These are phyloP conservation scores for Pteria penguin DNA, from an alignment of 2,888 invertebrate species.

Conservation along the genomic window DNA sequence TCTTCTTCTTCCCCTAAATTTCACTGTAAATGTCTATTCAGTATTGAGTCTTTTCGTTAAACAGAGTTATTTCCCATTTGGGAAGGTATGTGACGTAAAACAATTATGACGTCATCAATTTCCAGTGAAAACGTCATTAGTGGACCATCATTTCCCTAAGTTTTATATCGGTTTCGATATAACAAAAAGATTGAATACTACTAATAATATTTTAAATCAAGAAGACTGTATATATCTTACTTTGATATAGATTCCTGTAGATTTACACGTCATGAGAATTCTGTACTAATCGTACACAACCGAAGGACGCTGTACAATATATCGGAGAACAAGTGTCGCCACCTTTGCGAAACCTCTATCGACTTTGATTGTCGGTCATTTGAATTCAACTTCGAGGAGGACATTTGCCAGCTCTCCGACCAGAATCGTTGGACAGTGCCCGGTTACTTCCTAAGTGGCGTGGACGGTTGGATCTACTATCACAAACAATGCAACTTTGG, in stretches of 20 bases:
- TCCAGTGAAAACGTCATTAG: no score
- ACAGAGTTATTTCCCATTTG: no score
- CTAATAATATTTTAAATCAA: no score
- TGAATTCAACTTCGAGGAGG: slow-evolving; percentile 23
- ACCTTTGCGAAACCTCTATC: slow-evolving; percentile 11
- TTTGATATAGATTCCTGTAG: slow-evolving; percentile 28
- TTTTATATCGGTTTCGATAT: no score
- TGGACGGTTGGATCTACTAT: slow-evolving; percentile 31
- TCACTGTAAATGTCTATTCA: no score
- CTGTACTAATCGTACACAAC: slow-evolving; percentile 26
- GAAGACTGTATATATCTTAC: no score
- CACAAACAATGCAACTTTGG: slow-evolving; percentile 39
- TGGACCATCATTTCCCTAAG: no score
- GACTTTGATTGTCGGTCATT: slow-evolving; percentile 28
- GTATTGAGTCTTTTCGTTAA: no score
- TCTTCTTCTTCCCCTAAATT: no score
- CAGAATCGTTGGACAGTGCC: slow-evolving; percentile 30
- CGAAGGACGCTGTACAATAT: background rate
- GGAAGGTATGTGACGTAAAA: no score
- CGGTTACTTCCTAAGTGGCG: slow-evolving; percentile 6
- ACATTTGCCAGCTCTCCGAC: slow-evolving; percentile 24
- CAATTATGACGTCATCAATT: no score
- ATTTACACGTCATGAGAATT: background rate
- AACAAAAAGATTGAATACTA: no score
- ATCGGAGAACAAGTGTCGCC: slow-evolving; percentile 11